phyloP scores from a whole-genome alignment of 2,113 vertebrate species.

The Rattus rattus region DNA sequence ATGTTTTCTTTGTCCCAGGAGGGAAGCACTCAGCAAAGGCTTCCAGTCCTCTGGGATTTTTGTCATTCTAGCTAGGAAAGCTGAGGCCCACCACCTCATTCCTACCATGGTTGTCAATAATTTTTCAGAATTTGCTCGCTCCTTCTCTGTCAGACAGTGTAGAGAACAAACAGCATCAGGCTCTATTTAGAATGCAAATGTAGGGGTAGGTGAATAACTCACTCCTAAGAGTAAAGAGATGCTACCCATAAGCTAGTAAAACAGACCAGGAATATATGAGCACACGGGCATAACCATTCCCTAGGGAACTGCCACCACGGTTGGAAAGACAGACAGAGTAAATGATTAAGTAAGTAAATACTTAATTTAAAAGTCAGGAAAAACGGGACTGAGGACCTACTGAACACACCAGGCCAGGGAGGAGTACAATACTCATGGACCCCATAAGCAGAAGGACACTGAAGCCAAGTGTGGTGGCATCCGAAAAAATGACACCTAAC shows the following conservation, averaged over 20 bases:
- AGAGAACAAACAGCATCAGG: background rate
- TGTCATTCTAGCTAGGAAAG: background rate
- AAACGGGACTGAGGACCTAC: background rate
- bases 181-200: background rate
- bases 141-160: background rate
- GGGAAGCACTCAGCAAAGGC: background rate
- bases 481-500: background rate
- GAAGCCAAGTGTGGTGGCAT: background rate
- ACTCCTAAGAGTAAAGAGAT: background rate
- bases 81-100: background rate
- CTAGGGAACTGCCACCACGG: background rate
- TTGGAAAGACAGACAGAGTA: background rate
- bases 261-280: background rate
- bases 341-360: too few relatives aligned
- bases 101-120: background rate
- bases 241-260: background rate
- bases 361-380: background rate
- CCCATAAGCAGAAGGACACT: background rate
- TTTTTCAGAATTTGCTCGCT: background rate
- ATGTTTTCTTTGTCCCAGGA: background rate
- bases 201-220: background rate
- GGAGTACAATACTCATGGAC: background rate
- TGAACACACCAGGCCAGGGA: background rate
- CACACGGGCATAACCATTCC: background rate
- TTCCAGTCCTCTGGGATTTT: background rate